Evolutionary conservation across 1,140 invertebrate genomes (phyloP).

Genomic region (Lucilia cuprina): DNA sequence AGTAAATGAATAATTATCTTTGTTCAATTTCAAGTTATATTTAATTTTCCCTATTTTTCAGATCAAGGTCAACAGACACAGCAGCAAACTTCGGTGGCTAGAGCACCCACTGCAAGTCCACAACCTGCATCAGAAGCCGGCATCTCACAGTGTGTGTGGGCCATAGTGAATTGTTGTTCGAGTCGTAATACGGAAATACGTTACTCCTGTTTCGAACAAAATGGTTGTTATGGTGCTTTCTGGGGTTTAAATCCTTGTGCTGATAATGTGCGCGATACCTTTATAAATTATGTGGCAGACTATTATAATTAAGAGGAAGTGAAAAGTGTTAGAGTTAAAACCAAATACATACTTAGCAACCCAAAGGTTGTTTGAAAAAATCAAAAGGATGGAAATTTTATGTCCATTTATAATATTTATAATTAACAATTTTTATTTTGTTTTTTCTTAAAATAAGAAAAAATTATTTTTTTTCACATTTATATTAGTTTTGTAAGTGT

Average conservation of each 20-base stretch:
- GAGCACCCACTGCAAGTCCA: background rate
- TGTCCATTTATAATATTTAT: background rate
- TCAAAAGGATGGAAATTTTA: background rate
- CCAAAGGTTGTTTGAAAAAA: too few relatives aligned
- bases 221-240: constrained; percentile 71
- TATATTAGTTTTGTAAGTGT: too few relatives aligned
- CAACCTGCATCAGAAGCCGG: constrained; percentile 38
- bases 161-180: constrained; percentile 73
- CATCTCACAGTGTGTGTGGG: constrained; percentile 70
- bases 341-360: too few relatives aligned
- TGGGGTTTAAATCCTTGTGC: constrained; percentile 72
- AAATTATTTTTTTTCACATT: background rate
- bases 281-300: constrained; percentile 36
- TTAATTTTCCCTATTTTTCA: background rate
- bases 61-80: background rate
- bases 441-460: background rate
- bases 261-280: constrained; percentile 59
- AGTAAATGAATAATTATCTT: constrained; percentile 17
- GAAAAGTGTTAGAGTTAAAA: background rate
- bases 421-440: background rate
- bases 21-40: background rate
- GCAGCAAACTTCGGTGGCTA: background rate
- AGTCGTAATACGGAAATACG: constrained; percentile 56
- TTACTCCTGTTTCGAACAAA: constrained; percentile 71
- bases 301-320: constrained; percentile 4